Base-by-base conservation (phyloP, 2,888 invertebrate species). In the Hoplodrina blanda region DNA sequence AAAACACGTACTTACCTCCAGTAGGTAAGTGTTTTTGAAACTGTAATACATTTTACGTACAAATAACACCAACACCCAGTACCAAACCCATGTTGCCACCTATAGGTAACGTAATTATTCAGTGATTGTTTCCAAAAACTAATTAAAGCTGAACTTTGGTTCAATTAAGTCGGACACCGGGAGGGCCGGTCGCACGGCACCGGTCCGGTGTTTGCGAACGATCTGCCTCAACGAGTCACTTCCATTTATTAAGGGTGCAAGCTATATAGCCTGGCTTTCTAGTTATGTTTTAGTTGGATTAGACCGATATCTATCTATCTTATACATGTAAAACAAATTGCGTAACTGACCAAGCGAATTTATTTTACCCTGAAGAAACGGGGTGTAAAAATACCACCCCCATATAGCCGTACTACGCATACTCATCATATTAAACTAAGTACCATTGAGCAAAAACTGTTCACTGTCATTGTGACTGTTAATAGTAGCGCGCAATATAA, bases 121-220 rank as follows among this genome's bases (percentile, higher is more conserved):
- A 49, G 71, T 62, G 71, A 81, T 69, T 69, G 82, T 81, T 62
- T 53, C 61, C 71, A 68, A 69, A 83, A 78, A 74, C 71, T 77
- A 84, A 77, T 81, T 78, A 74, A 71, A 73, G 67, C 81, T 57
- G 52, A 76, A 82, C 76, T 82, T 79, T 63, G 80, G 63, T 80
- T 74, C 74, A 82, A 84, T 82, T 82, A 73, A 76, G 68, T 60
- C 46, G 72, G 77, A 84, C 85, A 79, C 33, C n/a, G 72, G 57
- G 69, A 55, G 83, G 76, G 75, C 63, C 30, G 78, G 81, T 15
- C 71, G 30, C 55, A 13, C 49, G 25, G 17, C 33, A 13, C 33
- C 19, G 49, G 66, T 20, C 61, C 59, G 41, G 25, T 70, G 72
- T 84, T 77, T 69, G 61, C 62, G 19, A n/a, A 67, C 50, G 44